A percentile compares a stretch with the other conserved stretches of the same genome.
phyloP scores from a whole-genome alignment of 2,888 invertebrate species.

The Octodonta nipae region DNA sequence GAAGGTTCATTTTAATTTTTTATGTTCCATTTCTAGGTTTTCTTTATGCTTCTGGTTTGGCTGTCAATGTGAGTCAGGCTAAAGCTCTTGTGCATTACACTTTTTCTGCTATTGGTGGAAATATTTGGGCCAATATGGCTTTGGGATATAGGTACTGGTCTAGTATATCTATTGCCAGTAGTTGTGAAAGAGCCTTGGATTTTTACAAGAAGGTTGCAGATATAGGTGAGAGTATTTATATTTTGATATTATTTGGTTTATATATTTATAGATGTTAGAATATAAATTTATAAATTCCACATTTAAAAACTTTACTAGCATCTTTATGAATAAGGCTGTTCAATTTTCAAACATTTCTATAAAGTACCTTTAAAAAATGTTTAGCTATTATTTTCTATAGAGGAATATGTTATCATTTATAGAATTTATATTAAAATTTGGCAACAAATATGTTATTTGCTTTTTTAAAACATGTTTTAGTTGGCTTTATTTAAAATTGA shows the following conservation, averaged over 20 bases:
- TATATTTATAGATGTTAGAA: neutral
- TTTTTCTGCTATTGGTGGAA: constrained; percentile 80
- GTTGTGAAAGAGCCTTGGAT: constrained; percentile 82
- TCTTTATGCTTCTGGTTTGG: constrained; percentile 73
- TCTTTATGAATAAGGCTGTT: too few relatives aligned
- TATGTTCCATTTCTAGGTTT: constrained; percentile 74
- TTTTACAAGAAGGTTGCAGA: constrained; percentile 84
- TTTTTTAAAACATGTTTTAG: too few relatives aligned
- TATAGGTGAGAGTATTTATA: constrained; percentile 61
- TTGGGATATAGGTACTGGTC: constrained; percentile 89
- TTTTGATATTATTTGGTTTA: constrained; percentile 7
- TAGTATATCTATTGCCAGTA: constrained; percentile 75
- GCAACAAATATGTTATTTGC: too few relatives aligned
- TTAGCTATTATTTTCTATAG: too few relatives aligned
- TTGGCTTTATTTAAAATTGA: too few relatives aligned
- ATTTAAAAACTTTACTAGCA: too few relatives aligned
- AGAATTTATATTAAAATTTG: too few relatives aligned
- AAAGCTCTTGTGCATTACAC: constrained; percentile 84
- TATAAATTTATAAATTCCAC: too few relatives aligned
- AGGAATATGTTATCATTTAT: too few relatives aligned
- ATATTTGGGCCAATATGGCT: constrained; percentile 91
- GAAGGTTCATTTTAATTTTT: too few relatives aligned
- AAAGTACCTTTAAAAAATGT: too few relatives aligned
- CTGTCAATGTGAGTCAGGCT: constrained; percentile 77
- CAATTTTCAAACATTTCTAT: too few relatives aligned